Evolutionary conservation across 2,888 invertebrate species (phyloP).

Genomic region (Odontothrips loti): DNA sequence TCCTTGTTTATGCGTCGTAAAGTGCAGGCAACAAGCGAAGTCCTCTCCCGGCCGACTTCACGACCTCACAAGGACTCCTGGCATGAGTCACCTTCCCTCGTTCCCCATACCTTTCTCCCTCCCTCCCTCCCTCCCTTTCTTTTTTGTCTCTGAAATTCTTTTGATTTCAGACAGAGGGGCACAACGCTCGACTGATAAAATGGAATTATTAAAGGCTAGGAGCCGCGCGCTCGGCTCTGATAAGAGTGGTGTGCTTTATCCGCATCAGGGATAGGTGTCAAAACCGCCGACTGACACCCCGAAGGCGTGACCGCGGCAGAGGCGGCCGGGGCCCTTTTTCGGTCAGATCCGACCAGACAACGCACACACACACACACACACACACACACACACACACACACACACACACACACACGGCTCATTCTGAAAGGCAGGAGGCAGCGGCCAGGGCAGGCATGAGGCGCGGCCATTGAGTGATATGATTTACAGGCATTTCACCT

Average conservation of each 20-base stretch:
- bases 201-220: background rate
- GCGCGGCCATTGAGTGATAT: conserved; percentile 16
- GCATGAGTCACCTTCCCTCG: background rate
- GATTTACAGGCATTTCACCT: conserved; percentile 26
- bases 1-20: conserved; percentile 20
- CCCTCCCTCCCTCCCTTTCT: no score
- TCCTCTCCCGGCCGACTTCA: background rate
- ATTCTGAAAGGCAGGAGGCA: background rate
- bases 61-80: conserved; percentile 14
- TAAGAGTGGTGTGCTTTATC: background rate
- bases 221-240: background rate
- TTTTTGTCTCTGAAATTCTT: no score
- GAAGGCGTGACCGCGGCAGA: background rate
- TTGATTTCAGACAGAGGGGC: no score
- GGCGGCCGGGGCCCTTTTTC: background rate
- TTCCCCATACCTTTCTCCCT: no score
- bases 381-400: conserved; percentile 15
- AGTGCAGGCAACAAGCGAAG: conserved; percentile 10
- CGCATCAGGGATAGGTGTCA: background rate
- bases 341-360: background rate
- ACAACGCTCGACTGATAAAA: background rate
- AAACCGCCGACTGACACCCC: background rate
- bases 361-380: conserved; percentile 5
- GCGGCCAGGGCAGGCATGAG: no score
- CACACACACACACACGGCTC: background rate